Conservation (phyloP, 2,797 vertebrate species). For the Neosilurus mollespiculum region DNA sequence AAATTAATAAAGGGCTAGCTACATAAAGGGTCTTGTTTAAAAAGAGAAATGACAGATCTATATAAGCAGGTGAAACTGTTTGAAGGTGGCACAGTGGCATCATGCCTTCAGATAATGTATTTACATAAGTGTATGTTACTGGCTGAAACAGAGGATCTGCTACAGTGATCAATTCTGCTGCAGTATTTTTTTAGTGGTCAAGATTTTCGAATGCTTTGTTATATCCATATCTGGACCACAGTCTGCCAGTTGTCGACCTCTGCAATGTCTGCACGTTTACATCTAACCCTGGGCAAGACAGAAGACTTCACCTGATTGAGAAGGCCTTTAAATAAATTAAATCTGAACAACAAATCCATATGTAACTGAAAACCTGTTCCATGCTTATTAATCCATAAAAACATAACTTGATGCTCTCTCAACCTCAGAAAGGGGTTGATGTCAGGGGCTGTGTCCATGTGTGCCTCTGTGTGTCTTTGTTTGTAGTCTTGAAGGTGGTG, state of each 20-base stretch:
- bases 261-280: not conserved
- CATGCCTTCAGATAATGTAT: not conserved
- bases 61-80: not conserved
- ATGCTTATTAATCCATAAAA: conserved; percentile 61
- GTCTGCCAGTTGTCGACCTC: not conserved
- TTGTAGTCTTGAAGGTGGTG: not conserved
- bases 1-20: not conserved
- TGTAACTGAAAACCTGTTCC: conserved; percentile 19
- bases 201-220: not conserved
- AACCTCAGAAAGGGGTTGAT: conserved; percentile 48
- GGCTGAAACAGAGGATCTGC: not conserved
- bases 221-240: not conserved
- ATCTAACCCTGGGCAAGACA: conserved; percentile 5
- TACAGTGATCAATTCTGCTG: not conserved
- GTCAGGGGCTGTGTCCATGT: not conserved
- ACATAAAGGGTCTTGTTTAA: not conserved
- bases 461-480: conserved; percentile 12
- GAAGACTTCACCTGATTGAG: not conserved
- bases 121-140: not conserved
- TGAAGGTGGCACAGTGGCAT: not conserved
- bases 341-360: conserved; percentile 35
- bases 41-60: not conserved
- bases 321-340: conserved; percentile 55
- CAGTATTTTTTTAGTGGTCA: not conserved
- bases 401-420: conserved; percentile 66